phyloP scores from a whole-genome alignment of 2,888 invertebrate species.

The Volucella zonaria region DNA sequence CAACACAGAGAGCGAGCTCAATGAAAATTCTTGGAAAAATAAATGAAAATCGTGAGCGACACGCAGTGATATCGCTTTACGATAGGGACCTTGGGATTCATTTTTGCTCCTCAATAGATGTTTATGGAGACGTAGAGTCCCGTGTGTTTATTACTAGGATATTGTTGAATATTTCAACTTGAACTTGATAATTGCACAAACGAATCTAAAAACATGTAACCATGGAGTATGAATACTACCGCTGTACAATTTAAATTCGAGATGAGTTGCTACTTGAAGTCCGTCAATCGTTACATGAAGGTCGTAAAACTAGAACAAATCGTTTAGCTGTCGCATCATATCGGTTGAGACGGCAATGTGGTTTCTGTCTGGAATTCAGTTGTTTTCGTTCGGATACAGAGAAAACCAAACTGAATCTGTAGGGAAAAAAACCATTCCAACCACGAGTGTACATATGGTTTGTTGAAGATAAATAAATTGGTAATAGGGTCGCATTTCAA shows the following conservation, averaged over 20 bases:
- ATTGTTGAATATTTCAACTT: slow-evolving; percentile 39
- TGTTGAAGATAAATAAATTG: too few species aligned
- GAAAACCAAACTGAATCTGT: not conserved
- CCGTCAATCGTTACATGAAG: slow-evolving; percentile 1
- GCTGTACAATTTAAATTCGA: not conserved
- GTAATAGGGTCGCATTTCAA: too few species aligned
- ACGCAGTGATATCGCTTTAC: slow-evolving; percentile 15
- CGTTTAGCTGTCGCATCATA: not conserved
- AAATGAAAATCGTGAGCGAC: slow-evolving; percentile 50
- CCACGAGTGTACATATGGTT: too few species aligned
- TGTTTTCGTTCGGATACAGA: not conserved
- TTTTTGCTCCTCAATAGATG: slow-evolving; percentile 20
- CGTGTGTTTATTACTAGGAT: not conserved
- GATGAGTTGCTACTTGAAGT: slow-evolving; percentile 14
- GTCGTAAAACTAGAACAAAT: slow-evolving; percentile 31
- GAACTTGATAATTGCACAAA: slow-evolving; percentile 33
- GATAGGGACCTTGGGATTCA: slow-evolving; percentile 49
- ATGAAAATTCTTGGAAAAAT: slow-evolving; percentile 52
- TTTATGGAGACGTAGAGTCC: not conserved
- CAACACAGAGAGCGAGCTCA: slow-evolving; percentile 5
- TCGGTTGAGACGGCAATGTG: not conserved
- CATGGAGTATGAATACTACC: slow-evolving; percentile 20
- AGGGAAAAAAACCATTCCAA: too few species aligned
- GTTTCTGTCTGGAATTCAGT: not conserved
- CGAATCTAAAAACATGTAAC: slow-evolving; percentile 35